phyloP scores from a whole-genome alignment of 2,888 invertebrate genomes.

The Phyllotreta cruciferae region DNA sequence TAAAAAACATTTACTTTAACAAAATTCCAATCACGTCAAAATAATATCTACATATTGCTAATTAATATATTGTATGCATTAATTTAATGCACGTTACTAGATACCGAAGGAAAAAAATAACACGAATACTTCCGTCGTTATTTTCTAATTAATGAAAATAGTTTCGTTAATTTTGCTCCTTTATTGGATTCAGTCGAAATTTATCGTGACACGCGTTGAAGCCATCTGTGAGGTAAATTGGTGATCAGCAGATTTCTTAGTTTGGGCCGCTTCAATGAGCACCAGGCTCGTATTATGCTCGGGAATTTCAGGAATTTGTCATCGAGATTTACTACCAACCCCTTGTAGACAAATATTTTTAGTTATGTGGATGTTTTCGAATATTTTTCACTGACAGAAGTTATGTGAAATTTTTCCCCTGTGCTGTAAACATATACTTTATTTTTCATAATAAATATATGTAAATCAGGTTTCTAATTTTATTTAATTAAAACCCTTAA shows the following conservation, averaged over 20 bases:
- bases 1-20: no score
- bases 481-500: no score
- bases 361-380: constrained; percentile 19
- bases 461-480: no score
- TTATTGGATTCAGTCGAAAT: constrained; percentile 52
- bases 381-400: constrained; percentile 24
- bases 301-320: constrained; percentile 57
- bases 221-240: constrained; percentile 59
- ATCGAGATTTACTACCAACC: constrained; percentile 54
- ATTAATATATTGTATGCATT: no score
- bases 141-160: constrained; percentile 35
- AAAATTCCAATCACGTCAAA: no score
- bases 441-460: no score
- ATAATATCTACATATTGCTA: no score
- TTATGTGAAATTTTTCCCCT: background rate
- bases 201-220: constrained; percentile 53
- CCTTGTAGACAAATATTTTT: constrained; percentile 26
- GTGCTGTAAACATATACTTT: no score
- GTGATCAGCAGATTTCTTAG: constrained; percentile 54
- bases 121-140: constrained; percentile 9
- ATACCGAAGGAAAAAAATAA: background rate
- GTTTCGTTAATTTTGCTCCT: constrained; percentile 32
- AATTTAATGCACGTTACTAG: no score
- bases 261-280: constrained; percentile 51
- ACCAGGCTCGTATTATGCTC: constrained; percentile 52